These are phyloP conservation scores for Brienomyrus brachyistius DNA, from an alignment of 2,113 vertebrate genomes.

Conservation along the genomic window DNA sequence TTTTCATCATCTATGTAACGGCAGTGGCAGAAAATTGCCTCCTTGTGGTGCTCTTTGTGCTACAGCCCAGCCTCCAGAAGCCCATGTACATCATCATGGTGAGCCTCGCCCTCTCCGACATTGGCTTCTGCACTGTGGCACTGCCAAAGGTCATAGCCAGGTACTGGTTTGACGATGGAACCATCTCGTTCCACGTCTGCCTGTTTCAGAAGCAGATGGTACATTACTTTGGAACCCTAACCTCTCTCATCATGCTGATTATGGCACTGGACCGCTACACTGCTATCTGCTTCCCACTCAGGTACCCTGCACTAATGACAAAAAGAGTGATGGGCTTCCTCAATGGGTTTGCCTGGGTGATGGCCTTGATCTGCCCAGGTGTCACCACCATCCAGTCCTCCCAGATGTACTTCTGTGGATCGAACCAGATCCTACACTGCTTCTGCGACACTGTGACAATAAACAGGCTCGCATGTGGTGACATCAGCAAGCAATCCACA, in stretches of 20 bases:
- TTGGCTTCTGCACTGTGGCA: conserved; percentile 36
- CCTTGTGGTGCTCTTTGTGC: conserved; percentile 34
- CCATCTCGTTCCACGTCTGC: conserved; percentile 36
- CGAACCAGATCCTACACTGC: conserved; percentile 30
- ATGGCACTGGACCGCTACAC: conserved; percentile 43
- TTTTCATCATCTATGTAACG: conserved; percentile 36
- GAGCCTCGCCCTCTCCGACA: conserved; percentile 39
- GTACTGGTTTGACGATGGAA: conserved; percentile 39
- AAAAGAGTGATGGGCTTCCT: conserved; percentile 29
- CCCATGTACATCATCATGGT: conserved; percentile 44
- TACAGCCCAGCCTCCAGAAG: conserved; percentile 41
- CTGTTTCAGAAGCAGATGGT: conserved; percentile 39
- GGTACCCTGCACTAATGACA: conserved; percentile 37
- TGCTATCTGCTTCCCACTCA: conserved; percentile 39
- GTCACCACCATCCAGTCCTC: not conserved
- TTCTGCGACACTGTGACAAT: conserved; percentile 35
- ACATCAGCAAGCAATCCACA: not conserved
- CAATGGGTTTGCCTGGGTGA: conserved; percentile 29
- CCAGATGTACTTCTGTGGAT: conserved; percentile 33
- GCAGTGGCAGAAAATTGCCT: conserved; percentile 33
- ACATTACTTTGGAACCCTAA: conserved; percentile 43
- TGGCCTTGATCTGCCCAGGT: conserved; percentile 26
- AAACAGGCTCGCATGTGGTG: conserved; percentile 21
- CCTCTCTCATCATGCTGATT: conserved; percentile 40
- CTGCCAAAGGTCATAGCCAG: conserved; percentile 42